Base-by-base conservation (phyloP, 2,113 vertebrate species). In the Nerophis ophidion region DNA sequence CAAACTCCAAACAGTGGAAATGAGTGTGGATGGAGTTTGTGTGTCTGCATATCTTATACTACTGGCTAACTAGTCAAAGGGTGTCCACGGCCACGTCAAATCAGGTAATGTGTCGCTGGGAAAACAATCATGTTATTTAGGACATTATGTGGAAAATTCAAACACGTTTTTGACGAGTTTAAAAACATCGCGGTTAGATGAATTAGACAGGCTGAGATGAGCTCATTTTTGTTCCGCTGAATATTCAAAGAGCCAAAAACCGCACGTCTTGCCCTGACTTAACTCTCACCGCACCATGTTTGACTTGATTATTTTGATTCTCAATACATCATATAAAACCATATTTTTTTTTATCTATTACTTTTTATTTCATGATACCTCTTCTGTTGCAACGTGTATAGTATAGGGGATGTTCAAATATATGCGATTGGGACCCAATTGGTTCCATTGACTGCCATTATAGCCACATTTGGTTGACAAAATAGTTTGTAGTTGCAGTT, bases 201-300 rank as follows among this genome's bases (percentile, higher is more conserved):
- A 70, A 66, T 59, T 26, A 60, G 17, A 14, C 10, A 63, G 10
- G 16, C 12, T 47, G 49, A 26, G 54, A 63, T 82, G 56, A 70
- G 69, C 61, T 81, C 66, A 74, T 65, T 71, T 72, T 64, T 55
- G 65, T 79, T 73, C 70, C 70, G 58, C 57, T 59, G 72, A 68
- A 66, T 57, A 57, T 65, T 71, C 36, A 64, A 49, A 61, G 49
- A 58, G 54, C 48, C 65, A 60, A 60, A 73, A 82, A 80, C 77
- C 80, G 65, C 77, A 79, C 55, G 6, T 44, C 40, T 44, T 11
- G 40, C 2, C 40, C 40, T 44, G 10, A 44, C 10, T 44, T 44
- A 44, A 44, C 40, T 11, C 40, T 44, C 40, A 11, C 40, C 12
- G 40, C 6, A 3, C 40, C 40, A 44, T 11, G 12, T 44, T 44